Conservation (phyloP, 2,797 vertebrate species). For the Pseudochirops corinnae region DNA sequence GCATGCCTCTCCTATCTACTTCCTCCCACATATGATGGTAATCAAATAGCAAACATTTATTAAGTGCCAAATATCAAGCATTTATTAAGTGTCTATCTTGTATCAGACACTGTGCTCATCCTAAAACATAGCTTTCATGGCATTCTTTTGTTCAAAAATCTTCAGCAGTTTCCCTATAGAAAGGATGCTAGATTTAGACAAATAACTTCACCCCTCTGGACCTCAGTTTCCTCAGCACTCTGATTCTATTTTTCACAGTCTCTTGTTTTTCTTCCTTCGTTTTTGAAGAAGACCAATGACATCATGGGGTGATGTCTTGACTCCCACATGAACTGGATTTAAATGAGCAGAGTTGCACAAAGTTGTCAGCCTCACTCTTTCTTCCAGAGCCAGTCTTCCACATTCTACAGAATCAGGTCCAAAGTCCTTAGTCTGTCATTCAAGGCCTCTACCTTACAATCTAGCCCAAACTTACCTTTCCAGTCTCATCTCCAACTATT, state of each 20-base stretch:
- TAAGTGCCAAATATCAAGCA: background rate
- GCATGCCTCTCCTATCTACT: background rate
- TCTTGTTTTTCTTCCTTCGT: no score
- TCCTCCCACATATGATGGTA: background rate
- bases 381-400: background rate
- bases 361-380: no score
- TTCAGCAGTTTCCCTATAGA: background rate
- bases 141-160: background rate
- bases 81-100: background rate
- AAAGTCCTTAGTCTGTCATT: background rate
- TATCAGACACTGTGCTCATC: background rate
- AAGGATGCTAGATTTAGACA: background rate
- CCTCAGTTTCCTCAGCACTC: background rate
- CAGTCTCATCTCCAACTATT: background rate
- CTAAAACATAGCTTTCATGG: background rate
- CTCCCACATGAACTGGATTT: background rate
- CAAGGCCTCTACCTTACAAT: background rate
- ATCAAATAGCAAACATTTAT: background rate
- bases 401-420: background rate
- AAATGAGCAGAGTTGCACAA: background rate
- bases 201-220: background rate
- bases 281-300: background rate
- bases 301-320: background rate
- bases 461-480: background rate
- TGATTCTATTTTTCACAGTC: background rate